Conservation (phyloP, 2,797 vertebrate species). For the Ctenosaura bakeri region DNA sequence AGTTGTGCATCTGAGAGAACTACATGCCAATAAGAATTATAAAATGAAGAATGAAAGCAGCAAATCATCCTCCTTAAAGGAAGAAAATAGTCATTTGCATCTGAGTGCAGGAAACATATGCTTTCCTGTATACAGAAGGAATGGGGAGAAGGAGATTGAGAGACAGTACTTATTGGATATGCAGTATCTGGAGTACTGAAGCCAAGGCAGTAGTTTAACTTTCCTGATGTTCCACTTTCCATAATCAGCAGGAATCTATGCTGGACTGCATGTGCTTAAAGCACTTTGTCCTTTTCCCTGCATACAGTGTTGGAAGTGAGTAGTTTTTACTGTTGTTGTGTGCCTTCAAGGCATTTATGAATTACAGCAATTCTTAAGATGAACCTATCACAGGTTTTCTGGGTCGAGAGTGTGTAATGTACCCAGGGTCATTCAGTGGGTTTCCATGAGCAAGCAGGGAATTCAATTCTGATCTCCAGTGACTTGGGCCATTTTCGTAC, state of each 20-base stretch:
- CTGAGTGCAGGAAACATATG: conserved; percentile 6
- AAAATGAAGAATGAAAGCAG: background rate
- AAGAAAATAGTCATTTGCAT: background rate
- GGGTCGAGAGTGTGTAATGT: background rate
- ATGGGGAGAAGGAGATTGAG: background rate
- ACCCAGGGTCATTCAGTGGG: too few relatives aligned
- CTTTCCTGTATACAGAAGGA: background rate
- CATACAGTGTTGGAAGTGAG: background rate
- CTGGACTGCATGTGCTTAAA: background rate
- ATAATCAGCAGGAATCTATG: background rate
- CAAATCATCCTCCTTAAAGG: background rate
- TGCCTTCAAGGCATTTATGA: too few relatives aligned
- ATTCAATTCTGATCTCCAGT: too few relatives aligned
- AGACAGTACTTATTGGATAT: background rate
- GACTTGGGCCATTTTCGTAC: too few relatives aligned
- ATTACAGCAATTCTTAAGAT: too few relatives aligned
- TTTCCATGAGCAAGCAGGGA: too few relatives aligned
- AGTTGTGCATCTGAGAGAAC: background rate
- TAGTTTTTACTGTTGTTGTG: background rate
- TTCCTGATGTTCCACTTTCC: background rate
- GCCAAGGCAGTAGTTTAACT: background rate
- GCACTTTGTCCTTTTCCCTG: too few relatives aligned
- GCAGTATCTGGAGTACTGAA: background rate
- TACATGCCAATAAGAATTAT: background rate
- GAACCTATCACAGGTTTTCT: too few relatives aligned